Base-by-base conservation (phyloP, 2,797 vertebrate species). In the Chromobotia macracanthus region DNA sequence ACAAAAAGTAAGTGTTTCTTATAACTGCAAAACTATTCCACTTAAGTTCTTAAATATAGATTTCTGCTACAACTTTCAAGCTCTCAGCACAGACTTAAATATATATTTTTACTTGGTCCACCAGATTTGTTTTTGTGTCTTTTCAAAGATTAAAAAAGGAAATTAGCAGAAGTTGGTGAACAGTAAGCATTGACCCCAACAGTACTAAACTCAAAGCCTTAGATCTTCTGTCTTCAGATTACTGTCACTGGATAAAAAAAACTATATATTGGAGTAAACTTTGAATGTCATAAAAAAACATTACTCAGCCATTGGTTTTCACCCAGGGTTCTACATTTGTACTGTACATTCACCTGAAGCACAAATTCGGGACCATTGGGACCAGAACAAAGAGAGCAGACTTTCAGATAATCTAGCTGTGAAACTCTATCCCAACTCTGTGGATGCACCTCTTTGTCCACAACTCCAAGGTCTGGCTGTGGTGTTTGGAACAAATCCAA, bases 331-430 rank as follows among this genome's bases (percentile, higher is more conserved):
- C 28, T 61, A 69, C 61, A 66, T 72, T 50, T 73, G 77, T 79
- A 58, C 50, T 65, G 60, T 55, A 72, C 38, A 9, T 67, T 83
- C 61, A 80, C 12, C 58, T 19, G 51, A 76, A 80, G 70, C 11
- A 66, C 78, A 73, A 77, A 50, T 25, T 84, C 77, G 74, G 84
- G 81, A 78, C 70, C 38, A n/a, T 8, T 5, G 78, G 77, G 81
- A 80, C n/a, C n/a, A 25, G 44, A 77, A 73, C 80, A 81, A 82
- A 83, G 77, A 69, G 66, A 71, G 71, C 38, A 67, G 31, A 75
- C 75, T 61, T 64, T 75, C 18, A 65, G 31, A 81, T 44, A 75
- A 83, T 80, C 79, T 75, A 70, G 11, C 61, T 28, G 16, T 61
- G 72, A 63, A 73, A 78, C 67, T 72, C 61, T 73, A 82, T 77